These are phyloP conservation scores for Sinella curviseta DNA, from an alignment of 1,140 invertebrate species.

Conservation along the genomic window DNA sequence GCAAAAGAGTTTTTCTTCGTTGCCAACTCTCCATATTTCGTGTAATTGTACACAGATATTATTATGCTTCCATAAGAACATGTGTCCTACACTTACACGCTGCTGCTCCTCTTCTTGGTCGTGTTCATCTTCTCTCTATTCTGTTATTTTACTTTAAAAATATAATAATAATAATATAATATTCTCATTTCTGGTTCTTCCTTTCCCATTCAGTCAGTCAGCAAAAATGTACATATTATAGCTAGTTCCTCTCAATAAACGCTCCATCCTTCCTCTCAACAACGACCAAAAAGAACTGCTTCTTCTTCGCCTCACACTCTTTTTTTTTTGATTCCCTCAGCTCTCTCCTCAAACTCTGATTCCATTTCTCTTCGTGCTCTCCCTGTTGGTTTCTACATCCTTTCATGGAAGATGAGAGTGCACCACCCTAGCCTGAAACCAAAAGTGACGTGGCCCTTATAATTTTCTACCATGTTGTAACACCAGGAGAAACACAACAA, in stretches of 20 bases:
- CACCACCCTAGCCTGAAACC: slow-evolving; percentile 21
- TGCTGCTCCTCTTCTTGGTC: background rate
- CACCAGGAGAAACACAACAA: slow-evolving; percentile 14
- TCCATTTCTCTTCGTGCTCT: background rate
- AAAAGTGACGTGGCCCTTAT: slow-evolving; percentile 22
- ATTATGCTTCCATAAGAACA: background rate
- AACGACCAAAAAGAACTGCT: background rate
- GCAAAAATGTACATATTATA: background rate
- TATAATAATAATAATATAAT: background rate
- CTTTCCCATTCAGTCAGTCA: background rate
- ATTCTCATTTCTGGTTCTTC: background rate
- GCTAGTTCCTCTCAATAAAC: background rate
- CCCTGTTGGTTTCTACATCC: slow-evolving; percentile 15
- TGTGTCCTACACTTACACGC: no score
- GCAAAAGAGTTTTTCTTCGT: slow-evolving; percentile 41
- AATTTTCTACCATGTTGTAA: slow-evolving; percentile 16
- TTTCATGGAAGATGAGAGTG: slow-evolving; percentile 17
- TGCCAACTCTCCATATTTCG: slow-evolving; percentile 8
- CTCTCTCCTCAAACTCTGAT: no score
- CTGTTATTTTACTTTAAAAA: background rate
- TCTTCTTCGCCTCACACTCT: background rate
- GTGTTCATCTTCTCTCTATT: background rate
- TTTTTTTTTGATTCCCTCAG: background rate
- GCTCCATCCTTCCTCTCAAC: background rate
- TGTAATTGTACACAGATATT: background rate